phyloP scores from a whole-genome alignment of 2,797 vertebrate genomes.

The Simalia tracyae region DNA sequence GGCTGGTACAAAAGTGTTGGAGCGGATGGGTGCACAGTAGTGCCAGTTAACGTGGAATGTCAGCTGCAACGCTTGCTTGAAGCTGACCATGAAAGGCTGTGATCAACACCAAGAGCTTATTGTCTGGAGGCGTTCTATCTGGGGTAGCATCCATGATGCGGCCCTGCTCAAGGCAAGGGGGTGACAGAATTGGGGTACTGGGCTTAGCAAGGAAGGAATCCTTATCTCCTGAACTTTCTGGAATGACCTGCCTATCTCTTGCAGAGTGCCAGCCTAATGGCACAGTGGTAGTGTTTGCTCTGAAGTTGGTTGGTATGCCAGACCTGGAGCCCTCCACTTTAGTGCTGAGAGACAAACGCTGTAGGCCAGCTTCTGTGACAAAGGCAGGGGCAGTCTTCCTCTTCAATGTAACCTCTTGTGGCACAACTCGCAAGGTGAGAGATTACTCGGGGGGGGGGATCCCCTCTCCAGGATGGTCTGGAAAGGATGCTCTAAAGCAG shows the following conservation, averaged over 20 bases:
- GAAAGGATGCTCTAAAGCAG: not conserved
- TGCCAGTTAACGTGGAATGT: not conserved
- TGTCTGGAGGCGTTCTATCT: not conserved
- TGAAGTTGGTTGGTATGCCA: slow-evolving; percentile 73
- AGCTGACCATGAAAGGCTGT: no score
- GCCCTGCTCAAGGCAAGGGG: not conserved
- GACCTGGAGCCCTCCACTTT: slow-evolving; percentile 70
- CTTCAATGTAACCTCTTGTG: slow-evolving; percentile 56
- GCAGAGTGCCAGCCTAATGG: slow-evolving; percentile 83
- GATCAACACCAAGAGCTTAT: not conserved
- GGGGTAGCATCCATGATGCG: not conserved
- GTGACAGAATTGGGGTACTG: not conserved
- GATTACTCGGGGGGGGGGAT: not conserved
- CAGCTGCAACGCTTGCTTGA: not conserved
- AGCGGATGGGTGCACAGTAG: not conserved
- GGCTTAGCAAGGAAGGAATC: not conserved
- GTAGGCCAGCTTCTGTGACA: slow-evolving; percentile 69
- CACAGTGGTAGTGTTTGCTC: slow-evolving; percentile 74
- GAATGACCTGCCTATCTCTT: not conserved
- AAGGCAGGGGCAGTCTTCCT: slow-evolving; percentile 57
- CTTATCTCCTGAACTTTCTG: not conserved
- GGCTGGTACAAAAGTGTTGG: not conserved
- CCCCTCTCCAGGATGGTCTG: fast-evolving
- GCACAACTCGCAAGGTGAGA: slow-evolving; percentile 64
- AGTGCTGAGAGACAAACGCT: slow-evolving; percentile 75